These are phyloP conservation scores for Borostomias antarcticus DNA, from an alignment of 2,797 vertebrate genomes.

Conservation along the genomic window DNA sequence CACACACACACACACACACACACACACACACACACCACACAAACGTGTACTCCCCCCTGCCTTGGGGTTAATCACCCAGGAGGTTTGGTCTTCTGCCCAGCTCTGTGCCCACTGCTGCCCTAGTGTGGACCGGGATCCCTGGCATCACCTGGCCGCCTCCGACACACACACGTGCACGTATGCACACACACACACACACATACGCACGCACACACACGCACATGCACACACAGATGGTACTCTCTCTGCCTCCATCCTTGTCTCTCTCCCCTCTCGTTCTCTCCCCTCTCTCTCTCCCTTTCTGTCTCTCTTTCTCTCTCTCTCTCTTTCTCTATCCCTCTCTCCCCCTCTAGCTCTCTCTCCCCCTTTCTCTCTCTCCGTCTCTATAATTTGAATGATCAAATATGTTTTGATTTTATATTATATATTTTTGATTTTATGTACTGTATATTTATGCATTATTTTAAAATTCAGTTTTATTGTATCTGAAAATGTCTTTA, in stretches of 20 bases:
- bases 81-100: neutral
- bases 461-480: too few species aligned
- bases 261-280: neutral
- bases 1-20: neutral
- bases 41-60: neutral
- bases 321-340: neutral
- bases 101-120: slow-evolving; percentile 3
- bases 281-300: neutral
- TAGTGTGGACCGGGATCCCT: neutral
- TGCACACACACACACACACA: too few species aligned
- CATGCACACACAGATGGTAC: neutral
- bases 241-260: neutral
- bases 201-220: too few species aligned
- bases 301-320: too few species aligned
- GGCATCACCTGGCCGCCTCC: neutral
- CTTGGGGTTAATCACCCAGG: neutral
- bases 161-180: neutral
- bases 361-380: neutral
- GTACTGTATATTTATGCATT: too few species aligned
- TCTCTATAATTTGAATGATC: too few species aligned
- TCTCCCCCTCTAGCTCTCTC: neutral
- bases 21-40: neutral
- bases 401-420: too few species aligned
- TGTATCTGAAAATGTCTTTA: neutral
- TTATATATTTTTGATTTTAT: too few species aligned